Evolutionary conservation across 1,140 invertebrate species (phyloP).

Genomic region (Bathynomus jamesi): DNA sequence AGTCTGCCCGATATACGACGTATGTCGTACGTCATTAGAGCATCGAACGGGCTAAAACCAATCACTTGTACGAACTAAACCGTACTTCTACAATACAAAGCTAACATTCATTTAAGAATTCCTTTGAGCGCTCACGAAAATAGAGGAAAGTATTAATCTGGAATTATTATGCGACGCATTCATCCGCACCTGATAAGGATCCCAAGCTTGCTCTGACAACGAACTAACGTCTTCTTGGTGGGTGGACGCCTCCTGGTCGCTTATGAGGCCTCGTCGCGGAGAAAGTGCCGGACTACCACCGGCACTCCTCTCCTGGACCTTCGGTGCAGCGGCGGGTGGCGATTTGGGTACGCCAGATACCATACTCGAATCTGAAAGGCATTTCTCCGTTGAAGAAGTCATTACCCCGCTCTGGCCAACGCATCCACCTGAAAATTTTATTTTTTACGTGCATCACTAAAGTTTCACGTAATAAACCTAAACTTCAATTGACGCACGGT

Average conservation of each 20-base stretch:
- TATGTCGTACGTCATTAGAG: no score
- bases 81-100: no score
- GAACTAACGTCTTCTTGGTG: constrained; percentile 53
- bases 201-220: constrained; percentile 71
- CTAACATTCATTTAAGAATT: no score
- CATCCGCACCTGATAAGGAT: constrained; percentile 48
- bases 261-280: constrained; percentile 12
- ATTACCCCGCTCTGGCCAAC: constrained; percentile 18
- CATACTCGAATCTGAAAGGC: constrained; percentile 21
- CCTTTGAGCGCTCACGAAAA: no score
- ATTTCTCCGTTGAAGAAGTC: constrained; percentile 32
- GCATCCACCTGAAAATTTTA: constrained; percentile 8
- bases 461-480: no score
- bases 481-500: no score
- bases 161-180: background rate
- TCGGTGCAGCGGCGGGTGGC: background rate
- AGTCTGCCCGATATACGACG: no score
- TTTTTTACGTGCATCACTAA: no score
- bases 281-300: constrained; percentile 8
- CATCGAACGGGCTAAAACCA: no score
- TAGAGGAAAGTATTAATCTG: no score
- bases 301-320: background rate
- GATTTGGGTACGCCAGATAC: constrained; percentile 19
- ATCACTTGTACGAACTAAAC: no score
- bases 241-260: constrained; percentile 25